Evolutionary conservation across 1,140 invertebrate genomes (phyloP).

Genomic region (Lerema accius): DNA sequence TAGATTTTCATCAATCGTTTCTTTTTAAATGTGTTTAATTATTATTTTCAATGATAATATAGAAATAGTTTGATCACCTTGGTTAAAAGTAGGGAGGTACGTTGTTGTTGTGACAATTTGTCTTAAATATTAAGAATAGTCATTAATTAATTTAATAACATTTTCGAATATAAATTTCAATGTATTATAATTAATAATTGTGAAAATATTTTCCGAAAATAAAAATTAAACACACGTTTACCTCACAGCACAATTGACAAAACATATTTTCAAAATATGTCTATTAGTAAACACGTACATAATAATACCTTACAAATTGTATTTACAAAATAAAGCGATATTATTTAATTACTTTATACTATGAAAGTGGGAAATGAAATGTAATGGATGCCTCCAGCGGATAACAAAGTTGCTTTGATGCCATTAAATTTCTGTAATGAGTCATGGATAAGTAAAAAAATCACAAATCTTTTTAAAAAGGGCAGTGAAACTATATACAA

Average conservation of each 20-base stretch:
- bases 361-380: constrained; percentile 60
- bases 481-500: constrained; percentile 1
- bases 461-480: neutral
- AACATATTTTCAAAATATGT: constrained; percentile 82
- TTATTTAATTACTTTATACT: constrained; percentile 57
- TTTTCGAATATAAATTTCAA: constrained; percentile 9
- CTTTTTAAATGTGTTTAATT: constrained; percentile 57
- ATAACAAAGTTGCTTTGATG: constrained; percentile 30
- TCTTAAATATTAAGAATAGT: constrained; percentile 12
- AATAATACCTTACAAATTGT: constrained; percentile 76
- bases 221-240: constrained; percentile 59
- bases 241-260: constrained; percentile 81
- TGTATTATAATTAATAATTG: neutral
- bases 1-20: constrained; percentile 78
- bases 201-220: constrained; percentile 33
- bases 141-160: neutral
- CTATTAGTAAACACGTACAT: constrained; percentile 77
- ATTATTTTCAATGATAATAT: constrained; percentile 40
- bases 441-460: neutral
- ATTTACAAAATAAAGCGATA: constrained; percentile 80
- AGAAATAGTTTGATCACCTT: constrained; percentile 9
- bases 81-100: neutral
- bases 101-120: neutral
- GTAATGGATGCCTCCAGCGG: constrained; percentile 34
- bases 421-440: constrained; percentile 20